Base-by-base conservation (phyloP, 2,113 vertebrate species). In the Oncorhynchus keta region DNA sequence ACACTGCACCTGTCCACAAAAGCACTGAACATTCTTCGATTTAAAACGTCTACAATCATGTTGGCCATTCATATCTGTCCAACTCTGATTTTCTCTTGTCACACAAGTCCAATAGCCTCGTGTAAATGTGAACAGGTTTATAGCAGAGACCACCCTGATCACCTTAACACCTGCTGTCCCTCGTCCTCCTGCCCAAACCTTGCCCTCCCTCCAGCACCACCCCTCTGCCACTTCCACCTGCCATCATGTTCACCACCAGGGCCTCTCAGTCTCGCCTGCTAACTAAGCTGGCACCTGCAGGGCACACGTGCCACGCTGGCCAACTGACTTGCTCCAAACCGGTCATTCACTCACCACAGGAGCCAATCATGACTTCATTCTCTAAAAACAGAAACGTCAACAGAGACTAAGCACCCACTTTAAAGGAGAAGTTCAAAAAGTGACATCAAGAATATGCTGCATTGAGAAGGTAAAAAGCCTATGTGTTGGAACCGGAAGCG, bases 191-290 rank as follows among this genome's bases (percentile, higher is more conserved):
- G 55, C 32, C 55, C 55, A 67, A 11, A 49, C 24, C 3, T 32
- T 45, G 70, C 28, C 59, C 51, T 32, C 18, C 22, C 7, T 49
- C 20, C 32, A 45, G 39, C 9, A 0, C 39, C 2, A 11, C 39
- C 11, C 16, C 51, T 30, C 68, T 39, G 45, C 20, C 61, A 35
- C 72, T 49, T 72, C 20, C 73, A 67, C 1, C n/a, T 13, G 20
- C 73, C 62, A 66, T 62, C 71, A 81, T 59, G 69, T 75, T 68
- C 71, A 71, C 82, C 89, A 90, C 89, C 86, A 83, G 87, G 76
- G 83, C 67, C 77, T 80, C 72, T 59, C 84, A 67, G 74, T 75
- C 20, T 26, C 12, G n/a, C 69, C 35, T 49, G 76, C 66, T 76
- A 16, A 3, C 79, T 48, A 70, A 74, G 65, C 66, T 69, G 74